Conservation (phyloP, 2,113 vertebrate species). For the Cyanoliseus patagonus region DNA sequence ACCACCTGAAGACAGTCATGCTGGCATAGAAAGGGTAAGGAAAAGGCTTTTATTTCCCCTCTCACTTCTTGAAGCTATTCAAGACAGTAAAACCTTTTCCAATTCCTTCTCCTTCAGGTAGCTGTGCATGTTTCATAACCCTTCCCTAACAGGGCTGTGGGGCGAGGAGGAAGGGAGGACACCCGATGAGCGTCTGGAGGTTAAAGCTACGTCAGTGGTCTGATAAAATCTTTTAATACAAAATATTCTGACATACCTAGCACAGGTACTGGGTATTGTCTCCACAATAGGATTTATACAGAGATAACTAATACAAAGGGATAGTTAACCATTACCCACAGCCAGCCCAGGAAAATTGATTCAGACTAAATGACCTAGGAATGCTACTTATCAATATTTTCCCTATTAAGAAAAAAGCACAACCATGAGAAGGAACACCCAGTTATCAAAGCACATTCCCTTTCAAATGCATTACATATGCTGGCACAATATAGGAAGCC, state of each 20-base stretch:
- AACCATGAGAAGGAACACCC: background rate
- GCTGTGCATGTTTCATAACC: background rate
- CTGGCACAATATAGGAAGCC: background rate
- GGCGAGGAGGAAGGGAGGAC: background rate
- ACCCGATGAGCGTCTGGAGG: background rate
- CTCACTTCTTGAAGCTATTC: background rate
- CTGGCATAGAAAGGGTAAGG: background rate
- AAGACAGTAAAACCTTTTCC: background rate
- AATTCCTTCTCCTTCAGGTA: background rate
- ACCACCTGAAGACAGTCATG: background rate
- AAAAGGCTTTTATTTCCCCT: background rate
- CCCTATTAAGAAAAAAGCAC: background rate
- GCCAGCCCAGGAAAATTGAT: background rate
- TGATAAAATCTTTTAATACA: background rate
- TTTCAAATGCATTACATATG: background rate
- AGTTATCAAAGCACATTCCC: background rate
- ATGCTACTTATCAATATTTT: background rate
- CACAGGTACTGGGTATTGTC: background rate
- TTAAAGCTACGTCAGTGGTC: background rate
- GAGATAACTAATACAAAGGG: background rate
- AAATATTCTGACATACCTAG: background rate
- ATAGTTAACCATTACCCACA: background rate
- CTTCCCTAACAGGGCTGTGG: background rate
- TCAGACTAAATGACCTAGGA: background rate
- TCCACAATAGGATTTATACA: background rate